phyloP scores from a whole-genome alignment of 2,113 vertebrate species.

The Ondatra zibethicus region DNA sequence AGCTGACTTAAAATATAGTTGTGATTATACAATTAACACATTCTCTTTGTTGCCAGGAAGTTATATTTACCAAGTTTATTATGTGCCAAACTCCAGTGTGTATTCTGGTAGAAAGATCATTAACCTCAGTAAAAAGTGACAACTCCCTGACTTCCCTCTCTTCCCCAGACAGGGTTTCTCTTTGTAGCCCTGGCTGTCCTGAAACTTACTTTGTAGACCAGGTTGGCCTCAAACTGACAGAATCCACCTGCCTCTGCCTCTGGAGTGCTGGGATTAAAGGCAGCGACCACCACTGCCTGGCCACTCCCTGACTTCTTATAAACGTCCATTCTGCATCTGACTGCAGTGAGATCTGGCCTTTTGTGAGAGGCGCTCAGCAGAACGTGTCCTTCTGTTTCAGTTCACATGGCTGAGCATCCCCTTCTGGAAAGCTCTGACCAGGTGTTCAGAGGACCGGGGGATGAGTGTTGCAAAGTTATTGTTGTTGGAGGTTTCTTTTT shows the following conservation, averaged over 20 bases:
- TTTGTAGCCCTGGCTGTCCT: background rate
- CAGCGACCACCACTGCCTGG: background rate
- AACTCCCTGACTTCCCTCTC: background rate
- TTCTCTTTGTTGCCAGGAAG: constrained; percentile 28
- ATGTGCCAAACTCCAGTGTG: background rate
- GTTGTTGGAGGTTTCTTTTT: background rate
- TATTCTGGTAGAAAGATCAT: constrained; percentile 6
- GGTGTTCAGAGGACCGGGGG: background rate
- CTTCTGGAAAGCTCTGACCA: background rate
- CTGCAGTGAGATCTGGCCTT: constrained; percentile 12
- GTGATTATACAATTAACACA: background rate
- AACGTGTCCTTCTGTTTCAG: background rate
- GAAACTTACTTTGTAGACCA: background rate
- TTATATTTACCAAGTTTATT: constrained; percentile 17
- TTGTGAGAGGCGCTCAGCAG: background rate
- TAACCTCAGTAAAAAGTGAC: background rate
- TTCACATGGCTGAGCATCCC: background rate
- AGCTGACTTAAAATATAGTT: background rate
- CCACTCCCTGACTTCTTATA: background rate
- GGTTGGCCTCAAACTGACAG: background rate
- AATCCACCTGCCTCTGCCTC: background rate
- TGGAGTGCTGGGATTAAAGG: background rate
- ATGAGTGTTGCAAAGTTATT: background rate
- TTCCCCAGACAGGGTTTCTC: background rate
- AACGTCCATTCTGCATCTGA: background rate